These are phyloP conservation scores for Ormyrus pomaceus DNA, from an alignment of 2,888 invertebrate species.

Conservation along the genomic window DNA sequence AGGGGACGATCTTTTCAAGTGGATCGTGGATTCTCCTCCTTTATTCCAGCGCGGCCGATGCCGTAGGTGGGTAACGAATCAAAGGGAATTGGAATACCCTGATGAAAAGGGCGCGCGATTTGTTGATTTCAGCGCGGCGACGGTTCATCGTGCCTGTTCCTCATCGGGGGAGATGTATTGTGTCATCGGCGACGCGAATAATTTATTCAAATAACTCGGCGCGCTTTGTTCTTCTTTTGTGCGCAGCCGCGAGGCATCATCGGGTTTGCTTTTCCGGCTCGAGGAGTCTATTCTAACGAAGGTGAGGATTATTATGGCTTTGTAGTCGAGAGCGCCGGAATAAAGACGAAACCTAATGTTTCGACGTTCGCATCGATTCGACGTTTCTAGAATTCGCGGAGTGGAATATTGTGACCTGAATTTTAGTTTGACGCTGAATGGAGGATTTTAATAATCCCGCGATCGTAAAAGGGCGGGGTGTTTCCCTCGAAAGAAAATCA, in stretches of 20 bases:
- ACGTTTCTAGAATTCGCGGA: no score
- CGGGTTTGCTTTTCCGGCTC: not conserved
- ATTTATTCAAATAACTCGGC: conserved; percentile 25
- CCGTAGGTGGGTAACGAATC: not conserved
- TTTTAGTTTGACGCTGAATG: no score
- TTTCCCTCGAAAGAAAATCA: no score
- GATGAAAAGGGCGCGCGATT: conserved; percentile 34
- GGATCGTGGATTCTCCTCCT: conserved; percentile 11
- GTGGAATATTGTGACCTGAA: no score
- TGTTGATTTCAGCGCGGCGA: conserved; percentile 9
- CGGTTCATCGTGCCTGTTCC: not conserved
- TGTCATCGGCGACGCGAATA: not conserved
- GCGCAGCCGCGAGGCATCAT: not conserved
- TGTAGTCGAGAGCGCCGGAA: no score
- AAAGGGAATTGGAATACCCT: conserved; percentile 17
- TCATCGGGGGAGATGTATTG: conserved; percentile 6
- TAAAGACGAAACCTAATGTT: no score
- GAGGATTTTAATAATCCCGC: no score
- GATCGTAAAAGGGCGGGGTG: no score
- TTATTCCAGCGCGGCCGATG: not conserved
- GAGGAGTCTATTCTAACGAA: not conserved
- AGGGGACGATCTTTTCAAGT: conserved; percentile 31
- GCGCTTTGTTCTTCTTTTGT: not conserved
- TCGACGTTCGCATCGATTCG: no score
- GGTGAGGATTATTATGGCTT: not conserved